Evolutionary conservation across 1,140 invertebrate genomes (phyloP).

Genomic region (Wiebesia pumilae): DNA sequence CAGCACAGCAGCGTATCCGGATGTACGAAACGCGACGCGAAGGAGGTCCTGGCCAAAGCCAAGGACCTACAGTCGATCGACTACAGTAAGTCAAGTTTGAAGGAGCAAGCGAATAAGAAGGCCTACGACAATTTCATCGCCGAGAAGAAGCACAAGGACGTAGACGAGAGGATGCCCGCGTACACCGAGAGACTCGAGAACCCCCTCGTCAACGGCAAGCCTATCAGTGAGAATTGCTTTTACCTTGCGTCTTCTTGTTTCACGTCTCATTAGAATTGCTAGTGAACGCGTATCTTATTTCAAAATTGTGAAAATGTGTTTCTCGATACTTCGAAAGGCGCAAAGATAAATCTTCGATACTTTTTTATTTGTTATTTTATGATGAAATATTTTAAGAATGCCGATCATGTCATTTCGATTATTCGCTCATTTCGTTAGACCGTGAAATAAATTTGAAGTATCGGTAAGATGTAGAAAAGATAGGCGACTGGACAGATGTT

Average conservation of each 20-base stretch:
- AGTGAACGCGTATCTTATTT: too few species aligned
- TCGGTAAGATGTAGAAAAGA: too few species aligned
- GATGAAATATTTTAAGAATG: too few species aligned
- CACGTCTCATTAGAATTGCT: too few species aligned
- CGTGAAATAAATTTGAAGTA: too few species aligned
- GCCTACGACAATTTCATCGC: conserved; percentile 94
- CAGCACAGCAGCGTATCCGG: conserved; percentile 83
- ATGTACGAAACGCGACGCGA: conserved; percentile 79
- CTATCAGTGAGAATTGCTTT: neutral
- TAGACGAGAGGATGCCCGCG: conserved; percentile 77
- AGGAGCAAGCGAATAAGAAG: conserved; percentile 91
- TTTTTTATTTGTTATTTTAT: too few species aligned
- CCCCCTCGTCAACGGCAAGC: conserved; percentile 65
- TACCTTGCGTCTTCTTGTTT: neutral
- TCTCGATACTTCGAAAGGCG: too few species aligned
- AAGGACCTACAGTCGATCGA: conserved; percentile 95
- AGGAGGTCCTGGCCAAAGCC: conserved; percentile 95
- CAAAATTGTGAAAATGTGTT: too few species aligned
- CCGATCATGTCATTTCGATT: too few species aligned
- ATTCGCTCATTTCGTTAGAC: too few species aligned
- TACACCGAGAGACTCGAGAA: conserved; percentile 77
- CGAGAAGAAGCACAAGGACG: conserved; percentile 83
- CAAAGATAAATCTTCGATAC: too few species aligned
- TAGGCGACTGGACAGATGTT: neutral
- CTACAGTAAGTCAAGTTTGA: conserved; percentile 88